phyloP scores from a whole-genome alignment of 1,140 invertebrate species.

The Eulimnadia texana region DNA sequence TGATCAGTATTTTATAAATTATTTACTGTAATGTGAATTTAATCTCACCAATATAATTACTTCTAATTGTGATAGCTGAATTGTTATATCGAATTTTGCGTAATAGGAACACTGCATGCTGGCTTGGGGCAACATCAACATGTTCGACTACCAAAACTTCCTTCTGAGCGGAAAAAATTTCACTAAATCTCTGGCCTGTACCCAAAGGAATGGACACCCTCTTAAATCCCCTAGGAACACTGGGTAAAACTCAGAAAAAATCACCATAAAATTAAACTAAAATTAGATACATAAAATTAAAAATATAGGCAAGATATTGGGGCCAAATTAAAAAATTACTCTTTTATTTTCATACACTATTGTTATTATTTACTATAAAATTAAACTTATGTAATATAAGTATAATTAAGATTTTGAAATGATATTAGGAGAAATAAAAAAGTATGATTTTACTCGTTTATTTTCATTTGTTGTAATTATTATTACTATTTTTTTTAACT shows the following conservation, averaged over 20 bases:
- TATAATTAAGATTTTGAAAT: no score
- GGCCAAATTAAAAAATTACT: no score
- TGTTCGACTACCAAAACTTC: constrained; percentile 42
- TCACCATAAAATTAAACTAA: no score
- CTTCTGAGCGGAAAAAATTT: constrained; percentile 34
- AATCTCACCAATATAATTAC: not conserved
- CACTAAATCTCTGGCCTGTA: constrained; percentile 37
- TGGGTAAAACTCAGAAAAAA: constrained; percentile 21
- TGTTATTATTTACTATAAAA: no score
- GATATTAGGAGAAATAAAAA: no score
- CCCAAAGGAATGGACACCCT: constrained; percentile 36
- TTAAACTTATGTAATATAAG: no score
- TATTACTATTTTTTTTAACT: not conserved
- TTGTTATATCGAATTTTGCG: constrained; percentile 6
- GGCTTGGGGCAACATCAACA: constrained; percentile 42
- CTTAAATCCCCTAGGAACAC: constrained; percentile 23
- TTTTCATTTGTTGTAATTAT: not conserved
- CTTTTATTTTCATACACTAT: no score
- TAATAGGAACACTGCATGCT: constrained; percentile 36
- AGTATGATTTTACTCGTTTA: not conserved
- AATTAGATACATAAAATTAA: no score
- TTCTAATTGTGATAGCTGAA: not conserved
- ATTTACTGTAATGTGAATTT: constrained; percentile 4
- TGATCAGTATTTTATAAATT: constrained; percentile 1
- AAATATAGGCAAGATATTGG: no score